Evolutionary conservation across 2,113 vertebrate genomes (phyloP), one percentile per base, ranked within the genome.

Genomic region (Bagarius yarrelli): DNA sequence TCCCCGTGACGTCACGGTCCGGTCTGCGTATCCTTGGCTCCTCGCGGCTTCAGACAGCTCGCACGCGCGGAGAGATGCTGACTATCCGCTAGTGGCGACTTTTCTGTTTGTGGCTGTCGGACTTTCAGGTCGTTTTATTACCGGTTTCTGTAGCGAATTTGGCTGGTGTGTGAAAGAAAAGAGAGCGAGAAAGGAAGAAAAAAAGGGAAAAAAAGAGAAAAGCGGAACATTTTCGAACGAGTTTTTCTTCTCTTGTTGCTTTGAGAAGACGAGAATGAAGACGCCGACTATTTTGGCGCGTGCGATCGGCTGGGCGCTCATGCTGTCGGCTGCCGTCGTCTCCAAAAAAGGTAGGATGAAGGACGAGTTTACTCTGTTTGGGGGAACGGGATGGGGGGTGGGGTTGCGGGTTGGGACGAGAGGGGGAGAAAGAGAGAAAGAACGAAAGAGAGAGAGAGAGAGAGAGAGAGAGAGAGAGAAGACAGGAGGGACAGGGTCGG

Each of bases 1-100:
- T 73, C 69, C 69, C 67, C 23, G 32, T 70, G 67, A 80, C 79
- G 79, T 80, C 79, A 80, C 79, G 44, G 36, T 36, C 79, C 30
- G 44, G 79, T 70, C 79, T 61, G 79, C 56, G 79, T 80, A 71
- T 73, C 69, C 55, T 18, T 56, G 14, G 78, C 78, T 72, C 67
- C 25, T 57, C 72, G 25, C 27, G 50, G 14, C 61, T 78, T 53
- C 61, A 78, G 76, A 78, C 30, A 27, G 64, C 64, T 56, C 75
- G 57, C 36, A 77, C 40, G 40, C 75, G 59, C 75, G 40, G 36
- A 32, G 23, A 77, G 57, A 77, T 40, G 8, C 72, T 3, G 72
- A 59, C 32, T 57, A 40, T 16, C 40, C 75, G 5, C 59, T 2
- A n/a, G 11, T 32, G 30, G 50, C 40, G n/a, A 47, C 36, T 77